Percentiles rank a stretch among this genome's conserved stretches.
Evolutionary conservation across 1,140 invertebrate species (phyloP).

Genomic region (Limonius californicus): DNA sequence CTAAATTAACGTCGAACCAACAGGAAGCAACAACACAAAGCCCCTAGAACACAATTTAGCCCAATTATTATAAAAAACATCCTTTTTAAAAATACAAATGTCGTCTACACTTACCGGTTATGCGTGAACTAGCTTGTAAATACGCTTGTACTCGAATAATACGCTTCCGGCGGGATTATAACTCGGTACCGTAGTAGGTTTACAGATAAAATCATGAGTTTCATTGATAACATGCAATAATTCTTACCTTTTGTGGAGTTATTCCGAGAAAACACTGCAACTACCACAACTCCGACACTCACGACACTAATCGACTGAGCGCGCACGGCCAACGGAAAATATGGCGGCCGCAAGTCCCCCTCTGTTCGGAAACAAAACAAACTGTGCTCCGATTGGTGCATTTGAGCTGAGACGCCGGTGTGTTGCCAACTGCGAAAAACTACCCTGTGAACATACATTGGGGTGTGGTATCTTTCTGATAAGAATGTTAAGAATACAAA

Average conservation of each 20-base stretch:
- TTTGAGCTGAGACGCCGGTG: too few relatives aligned
- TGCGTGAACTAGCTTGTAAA: background rate
- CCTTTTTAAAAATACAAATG: constrained; percentile 1
- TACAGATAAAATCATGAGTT: background rate
- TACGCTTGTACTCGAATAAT: background rate
- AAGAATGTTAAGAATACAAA: too few relatives aligned
- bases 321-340: constrained; percentile 4
- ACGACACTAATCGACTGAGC: background rate
- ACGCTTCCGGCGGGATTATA: background rate
- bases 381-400: too few relatives aligned
- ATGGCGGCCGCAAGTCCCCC: constrained; percentile 1
- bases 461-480: too few relatives aligned
- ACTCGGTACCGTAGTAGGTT: background rate
- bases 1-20: too few relatives aligned
- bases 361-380: background rate
- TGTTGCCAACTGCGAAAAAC: too few relatives aligned
- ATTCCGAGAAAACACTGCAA: constrained; percentile 4
- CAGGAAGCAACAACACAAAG: too few relatives aligned
- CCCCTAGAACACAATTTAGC: too few relatives aligned
- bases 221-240: background rate
- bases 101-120: background rate
- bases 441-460: too few relatives aligned
- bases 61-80: too few relatives aligned
- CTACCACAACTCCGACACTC: background rate
- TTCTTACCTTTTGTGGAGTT: background rate